Base-by-base conservation (phyloP, 2,113 vertebrate genomes). In the Megaptera novaeangliae region DNA sequence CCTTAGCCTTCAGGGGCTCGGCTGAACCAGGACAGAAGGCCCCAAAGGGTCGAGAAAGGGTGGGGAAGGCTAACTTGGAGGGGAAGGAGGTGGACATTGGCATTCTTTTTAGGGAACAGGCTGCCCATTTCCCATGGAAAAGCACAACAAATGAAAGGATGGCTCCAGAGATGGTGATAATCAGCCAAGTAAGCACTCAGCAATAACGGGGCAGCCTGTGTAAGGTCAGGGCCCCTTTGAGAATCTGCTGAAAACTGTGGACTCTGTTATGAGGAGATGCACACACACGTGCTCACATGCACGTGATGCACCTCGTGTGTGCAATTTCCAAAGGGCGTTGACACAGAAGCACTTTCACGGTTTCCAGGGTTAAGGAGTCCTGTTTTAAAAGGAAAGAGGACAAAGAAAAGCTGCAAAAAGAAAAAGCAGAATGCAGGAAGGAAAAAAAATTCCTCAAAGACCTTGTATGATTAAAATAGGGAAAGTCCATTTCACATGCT, bases 1-100 rank as follows among this genome's bases (percentile, higher is more conserved):
- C n/a, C 17, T 85, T 21, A 11, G 39, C n/a, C 8, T 49, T 78
- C 14, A 49, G 36, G 57, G 23, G 4, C 44, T 39, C 20, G 8
- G 13, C 57, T 89, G 71, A 92, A 31, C 71, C 29, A 36, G n/a
- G 57, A 71, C 69, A 68, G 78, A 75, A 88, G 63, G 63, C 63
- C 13, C 4, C 0, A 4, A 2, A 0, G 29, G 46, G 9, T 46
- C 3, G 20, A 39, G 36, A 14, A 34, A 86, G 34, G 21, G 36
- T 36, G 14, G n/a, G 31, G 34, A 77, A 57, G 34, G 3, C 34
- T 17, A 49, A 55, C 13, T 46, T 49, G 31, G 27, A 49, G 11
- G 63, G 7, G n/a, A 36, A 66, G 5, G 59, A 27, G 27, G 77
- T 25, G 11, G 41, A 36, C 1, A 8, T 44, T 5, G 4, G 63